Percentiles rank a stretch among this genome's conserved stretches.
These are phyloP conservation scores for Sander vitreus DNA, from an alignment of 2,113 vertebrate species.

Conservation along the genomic window DNA sequence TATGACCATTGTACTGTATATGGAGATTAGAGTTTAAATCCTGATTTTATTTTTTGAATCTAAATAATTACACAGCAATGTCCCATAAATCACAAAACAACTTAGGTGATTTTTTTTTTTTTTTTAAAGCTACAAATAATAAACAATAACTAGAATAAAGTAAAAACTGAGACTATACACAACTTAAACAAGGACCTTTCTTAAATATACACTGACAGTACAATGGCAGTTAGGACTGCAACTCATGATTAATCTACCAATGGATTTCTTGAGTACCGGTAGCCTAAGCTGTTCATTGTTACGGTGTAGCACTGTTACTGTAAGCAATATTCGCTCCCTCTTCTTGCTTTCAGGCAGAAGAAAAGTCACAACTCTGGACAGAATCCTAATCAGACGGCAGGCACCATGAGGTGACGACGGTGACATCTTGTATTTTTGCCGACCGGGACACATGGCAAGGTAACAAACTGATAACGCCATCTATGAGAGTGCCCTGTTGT, in stretches of 20 bases:
- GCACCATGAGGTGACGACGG: slow-evolving; percentile 80
- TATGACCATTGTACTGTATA: neutral
- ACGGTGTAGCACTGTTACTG: neutral
- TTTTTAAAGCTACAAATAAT: neutral
- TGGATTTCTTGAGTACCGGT: too few relatives aligned
- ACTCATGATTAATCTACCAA: neutral
- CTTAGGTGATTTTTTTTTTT: neutral
- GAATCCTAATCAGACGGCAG: slow-evolving; percentile 12
- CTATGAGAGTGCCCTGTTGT: neutral
- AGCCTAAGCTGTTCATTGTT: too few relatives aligned
- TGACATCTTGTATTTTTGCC: slow-evolving; percentile 13
- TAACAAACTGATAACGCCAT: slow-evolving; percentile 34
- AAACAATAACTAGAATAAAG: neutral
- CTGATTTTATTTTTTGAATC: neutral
- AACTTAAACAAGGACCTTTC: too few relatives aligned
- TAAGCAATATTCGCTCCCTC: neutral
- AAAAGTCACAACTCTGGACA: neutral
- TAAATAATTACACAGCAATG: neutral
- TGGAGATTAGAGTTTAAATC: neutral
- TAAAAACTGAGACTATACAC: neutral
- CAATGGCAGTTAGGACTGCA: neutral
- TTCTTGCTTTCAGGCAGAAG: neutral
- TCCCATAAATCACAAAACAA: neutral
- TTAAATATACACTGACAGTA: too few relatives aligned
- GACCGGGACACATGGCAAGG: slow-evolving; percentile 79